These are phyloP conservation scores for Girardinichthys multiradiatus DNA, from an alignment of 2,113 vertebrate genomes.

Conservation along the genomic window DNA sequence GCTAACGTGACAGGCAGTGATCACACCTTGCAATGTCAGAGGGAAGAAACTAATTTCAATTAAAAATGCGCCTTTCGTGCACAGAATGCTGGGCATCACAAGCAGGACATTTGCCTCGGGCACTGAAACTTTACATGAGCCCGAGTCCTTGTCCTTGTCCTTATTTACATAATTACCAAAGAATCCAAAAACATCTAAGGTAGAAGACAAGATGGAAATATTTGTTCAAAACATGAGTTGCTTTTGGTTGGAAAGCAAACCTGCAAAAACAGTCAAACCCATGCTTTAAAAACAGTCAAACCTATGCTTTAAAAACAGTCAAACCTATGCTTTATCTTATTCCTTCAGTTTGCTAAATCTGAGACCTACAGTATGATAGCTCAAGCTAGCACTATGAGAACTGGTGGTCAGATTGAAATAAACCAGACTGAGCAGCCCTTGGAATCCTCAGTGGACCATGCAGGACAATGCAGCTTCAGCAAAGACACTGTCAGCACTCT, in stretches of 20 bases:
- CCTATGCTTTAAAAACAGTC: background rate
- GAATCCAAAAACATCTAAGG: background rate
- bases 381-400: conserved; percentile 37
- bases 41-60: conserved; percentile 67
- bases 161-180: no score
- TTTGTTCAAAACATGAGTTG: no score
- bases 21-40: conserved; percentile 69
- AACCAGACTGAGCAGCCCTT: conserved; percentile 15
- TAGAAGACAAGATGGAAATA: background rate
- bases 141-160: no score
- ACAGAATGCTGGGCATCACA: conserved; percentile 39
- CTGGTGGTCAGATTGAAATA: conserved; percentile 43
- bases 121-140: conserved; percentile 3
- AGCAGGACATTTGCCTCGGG: conserved; percentile 46
- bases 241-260: no score
- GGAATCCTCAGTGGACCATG: conserved; percentile 29
- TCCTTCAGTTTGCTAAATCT: conserved; percentile 17
- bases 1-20: conserved; percentile 74
- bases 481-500: conserved; percentile 44
- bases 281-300: background rate
- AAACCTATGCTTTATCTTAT: background rate
- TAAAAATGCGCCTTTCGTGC: conserved; percentile 46
- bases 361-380: conserved; percentile 25
- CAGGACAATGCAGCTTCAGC: conserved; percentile 35
- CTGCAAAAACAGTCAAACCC: background rate